Evolutionary conservation across 2,113 vertebrate genomes (phyloP).

Genomic region (Baryphthengus martii): DNA sequence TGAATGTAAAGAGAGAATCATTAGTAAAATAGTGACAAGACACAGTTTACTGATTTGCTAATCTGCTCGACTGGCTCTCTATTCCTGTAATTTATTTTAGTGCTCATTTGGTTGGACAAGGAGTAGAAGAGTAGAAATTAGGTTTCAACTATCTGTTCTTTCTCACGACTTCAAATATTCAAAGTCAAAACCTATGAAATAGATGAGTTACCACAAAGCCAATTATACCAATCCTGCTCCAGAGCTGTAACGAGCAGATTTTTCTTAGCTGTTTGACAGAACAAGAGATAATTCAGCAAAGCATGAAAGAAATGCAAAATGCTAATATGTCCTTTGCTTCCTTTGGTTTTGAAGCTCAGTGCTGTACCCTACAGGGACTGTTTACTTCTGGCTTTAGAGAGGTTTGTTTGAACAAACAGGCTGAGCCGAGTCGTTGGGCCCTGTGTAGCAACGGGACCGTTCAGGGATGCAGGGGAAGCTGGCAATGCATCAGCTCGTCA

Average conservation of each 20-base stretch:
- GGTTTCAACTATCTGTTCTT: background rate
- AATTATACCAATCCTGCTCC: constrained; percentile 25
- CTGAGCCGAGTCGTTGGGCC: background rate
- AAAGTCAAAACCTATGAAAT: constrained; percentile 19
- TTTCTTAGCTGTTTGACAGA: constrained; percentile 21
- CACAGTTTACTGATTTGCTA: background rate
- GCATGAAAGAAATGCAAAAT: constrained; percentile 34
- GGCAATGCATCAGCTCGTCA: background rate
- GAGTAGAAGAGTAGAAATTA: constrained; percentile 1
- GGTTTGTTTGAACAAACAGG: background rate
- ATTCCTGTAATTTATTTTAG: constrained; percentile 27
- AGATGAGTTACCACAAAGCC: constrained; percentile 21
- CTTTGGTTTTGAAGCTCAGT: background rate
- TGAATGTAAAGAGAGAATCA: constrained; percentile 8
- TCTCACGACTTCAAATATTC: constrained; percentile 3
- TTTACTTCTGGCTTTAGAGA: background rate
- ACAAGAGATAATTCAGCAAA: constrained; percentile 45
- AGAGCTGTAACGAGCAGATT: background rate
- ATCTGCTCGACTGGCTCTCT: background rate
- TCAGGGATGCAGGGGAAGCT: background rate
- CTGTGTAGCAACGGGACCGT: background rate
- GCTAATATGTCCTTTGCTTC: background rate
- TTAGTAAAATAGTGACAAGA: constrained; percentile 25
- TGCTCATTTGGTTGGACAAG: constrained; percentile 23
- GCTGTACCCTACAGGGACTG: background rate